phyloP scores from a whole-genome alignment of 2,888 invertebrate genomes.

The Phyllotreta cruciferae region DNA sequence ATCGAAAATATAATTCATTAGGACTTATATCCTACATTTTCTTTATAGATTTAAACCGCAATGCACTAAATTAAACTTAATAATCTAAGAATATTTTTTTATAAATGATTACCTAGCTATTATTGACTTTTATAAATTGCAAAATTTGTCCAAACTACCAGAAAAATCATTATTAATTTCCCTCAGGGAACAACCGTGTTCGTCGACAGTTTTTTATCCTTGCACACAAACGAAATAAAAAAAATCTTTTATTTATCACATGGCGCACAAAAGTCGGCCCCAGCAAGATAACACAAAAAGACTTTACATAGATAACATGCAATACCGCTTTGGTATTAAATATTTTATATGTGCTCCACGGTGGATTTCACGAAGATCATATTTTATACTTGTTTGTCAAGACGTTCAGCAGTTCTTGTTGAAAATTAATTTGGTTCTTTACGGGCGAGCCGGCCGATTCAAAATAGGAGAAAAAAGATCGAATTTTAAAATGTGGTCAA shows the following conservation, averaged over 20 bases:
- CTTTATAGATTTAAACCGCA: no score
- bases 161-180: slow-evolving; percentile 22
- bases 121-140: no score
- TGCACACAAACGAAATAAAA: slow-evolving; percentile 32
- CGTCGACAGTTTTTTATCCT: slow-evolving; percentile 35
- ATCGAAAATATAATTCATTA: no score
- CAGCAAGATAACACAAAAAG: slow-evolving; percentile 37
- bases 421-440: slow-evolving; percentile 56
- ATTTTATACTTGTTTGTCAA: slow-evolving; percentile 58
- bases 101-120: no score
- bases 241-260: slow-evolving; percentile 38
- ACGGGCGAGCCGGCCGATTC: slow-evolving; percentile 41
- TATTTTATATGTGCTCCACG: slow-evolving; percentile 49
- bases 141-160: no score
- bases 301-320: slow-evolving; percentile 37
- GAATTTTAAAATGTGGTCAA: slow-evolving; percentile 14
- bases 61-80: no score
- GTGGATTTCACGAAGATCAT: slow-evolving; percentile 53
- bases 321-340: slow-evolving; percentile 41
- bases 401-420: slow-evolving; percentile 55
- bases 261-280: slow-evolving; percentile 38
- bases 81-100: no score
- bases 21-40: no score
- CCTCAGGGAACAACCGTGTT: slow-evolving; percentile 19
- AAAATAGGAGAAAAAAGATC: slow-evolving; percentile 44